Base-by-base conservation (phyloP, 2,888 invertebrate species). In the Lochmaea capreae region DNA sequence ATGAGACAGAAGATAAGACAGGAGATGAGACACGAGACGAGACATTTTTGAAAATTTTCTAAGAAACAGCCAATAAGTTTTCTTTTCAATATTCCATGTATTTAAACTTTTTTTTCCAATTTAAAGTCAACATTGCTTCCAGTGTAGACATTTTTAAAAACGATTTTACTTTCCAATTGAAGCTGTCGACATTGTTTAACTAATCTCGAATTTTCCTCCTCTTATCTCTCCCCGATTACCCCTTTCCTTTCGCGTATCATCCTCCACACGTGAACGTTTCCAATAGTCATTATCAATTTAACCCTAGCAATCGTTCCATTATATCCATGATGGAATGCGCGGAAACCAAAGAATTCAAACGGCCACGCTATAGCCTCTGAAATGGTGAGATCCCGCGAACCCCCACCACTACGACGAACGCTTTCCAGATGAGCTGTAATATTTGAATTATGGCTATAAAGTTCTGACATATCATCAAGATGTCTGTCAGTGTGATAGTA, bases 381-480 rank as follows among this genome's bases (percentile, higher is more conserved):
- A 67, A 72, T 63, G 58, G 71, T 65, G 73, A 71, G 70, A 66
- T 61, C 67, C 71, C 67, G 77, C 77, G 12, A 3, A 67, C 76
- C 76, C 77, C 77, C 74, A 72, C 78, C 75, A 67, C 73, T 65
- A 62, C 79, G 58, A 63, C 65, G 71, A 70, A 54, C 61, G 58
- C 65, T 74, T 67, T 68, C 66, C 71, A 70, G 73, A 76, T 80
- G 81, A 80, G 80, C 81, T 79, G 81, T 80, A 79, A 80, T 81
- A 75, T 81, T 79, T 77, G 81, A 82, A 82, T 82, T 82, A 82
- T 83, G 80, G 80, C 82, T 83, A 84, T 84, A 84, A 84, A 84
- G 82, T 81, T 81, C 81, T 81, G 83, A 83, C 82, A 82, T 83
- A 81, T 82, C 80, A 81, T 82, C 79, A 82, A 82, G 82, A 82